A percentile compares a stretch with the other conserved stretches of the same genome.
phyloP scores from a whole-genome alignment of 2,113 vertebrate species.

The Hippocampus mohnikei region DNA sequence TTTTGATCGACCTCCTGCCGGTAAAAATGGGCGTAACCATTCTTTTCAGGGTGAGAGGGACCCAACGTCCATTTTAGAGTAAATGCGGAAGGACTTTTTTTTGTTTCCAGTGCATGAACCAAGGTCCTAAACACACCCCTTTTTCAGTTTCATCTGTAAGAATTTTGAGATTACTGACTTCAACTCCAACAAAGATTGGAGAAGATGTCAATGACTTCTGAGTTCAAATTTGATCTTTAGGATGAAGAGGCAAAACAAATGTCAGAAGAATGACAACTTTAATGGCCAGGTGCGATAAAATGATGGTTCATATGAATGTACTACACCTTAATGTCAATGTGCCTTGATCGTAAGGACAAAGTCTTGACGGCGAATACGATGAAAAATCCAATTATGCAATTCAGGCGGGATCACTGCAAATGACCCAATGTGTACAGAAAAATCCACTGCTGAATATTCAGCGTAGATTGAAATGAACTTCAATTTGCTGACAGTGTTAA shows the following conservation, averaged over 20 bases:
- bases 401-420: neutral
- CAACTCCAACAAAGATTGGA: neutral
- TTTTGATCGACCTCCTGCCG: too few relatives aligned
- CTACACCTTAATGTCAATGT: neutral
- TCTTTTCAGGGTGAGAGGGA: too few relatives aligned
- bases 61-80: too few relatives aligned
- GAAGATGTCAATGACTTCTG: neutral
- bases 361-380: neutral
- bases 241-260: neutral
- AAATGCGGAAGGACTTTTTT: too few relatives aligned
- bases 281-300: neutral
- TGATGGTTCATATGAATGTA: neutral
- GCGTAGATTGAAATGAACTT: neutral
- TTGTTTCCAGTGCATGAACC: too few relatives aligned
- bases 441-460: conserved; percentile 4
- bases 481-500: neutral
- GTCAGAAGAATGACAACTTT: neutral
- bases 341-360: neutral
- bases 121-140: too few relatives aligned
- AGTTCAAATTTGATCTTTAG: neutral
- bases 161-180: neutral
- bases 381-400: neutral
- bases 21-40: too few relatives aligned
- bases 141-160: too few relatives aligned
- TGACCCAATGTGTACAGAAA: neutral